These are phyloP conservation scores for Nomada flava DNA, from an alignment of 2,888 invertebrate genomes.

Conservation along the genomic window DNA sequence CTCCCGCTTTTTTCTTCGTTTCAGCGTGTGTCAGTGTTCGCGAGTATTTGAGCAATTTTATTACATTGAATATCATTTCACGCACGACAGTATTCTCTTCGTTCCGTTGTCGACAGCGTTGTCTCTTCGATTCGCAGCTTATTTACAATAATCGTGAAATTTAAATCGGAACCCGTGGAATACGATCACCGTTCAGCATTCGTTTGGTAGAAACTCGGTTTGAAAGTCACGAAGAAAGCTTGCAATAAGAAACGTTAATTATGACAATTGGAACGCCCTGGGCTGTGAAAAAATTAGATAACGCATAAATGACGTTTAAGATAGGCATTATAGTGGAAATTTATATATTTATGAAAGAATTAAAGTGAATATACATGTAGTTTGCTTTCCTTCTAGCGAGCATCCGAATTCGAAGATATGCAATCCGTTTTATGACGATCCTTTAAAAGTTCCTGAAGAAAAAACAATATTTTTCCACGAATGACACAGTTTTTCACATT, in stretches of 20 bases:
- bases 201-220: neutral
- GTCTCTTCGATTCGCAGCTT: conserved; percentile 17
- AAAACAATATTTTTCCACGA: neutral
- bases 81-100: conserved; percentile 5
- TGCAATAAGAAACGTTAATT: neutral
- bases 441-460: neutral
- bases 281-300: neutral
- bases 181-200: neutral
- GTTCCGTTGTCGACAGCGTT: neutral
- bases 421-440: neutral
- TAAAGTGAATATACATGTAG: neutral
- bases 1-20: neutral
- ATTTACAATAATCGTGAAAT: conserved; percentile 29
- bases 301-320: neutral
- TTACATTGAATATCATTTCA: conserved; percentile 48
- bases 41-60: conserved; percentile 39
- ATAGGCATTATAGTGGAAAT: neutral
- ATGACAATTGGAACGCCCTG: neutral
- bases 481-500: neutral
- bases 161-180: neutral
- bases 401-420: too few relatives aligned
- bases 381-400: neutral
- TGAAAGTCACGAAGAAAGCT: neutral
- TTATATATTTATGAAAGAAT: neutral
- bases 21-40: neutral